These are phyloP conservation scores for Aramus guarauna DNA, from an alignment of 2,113 vertebrate species.

Conservation along the genomic window DNA sequence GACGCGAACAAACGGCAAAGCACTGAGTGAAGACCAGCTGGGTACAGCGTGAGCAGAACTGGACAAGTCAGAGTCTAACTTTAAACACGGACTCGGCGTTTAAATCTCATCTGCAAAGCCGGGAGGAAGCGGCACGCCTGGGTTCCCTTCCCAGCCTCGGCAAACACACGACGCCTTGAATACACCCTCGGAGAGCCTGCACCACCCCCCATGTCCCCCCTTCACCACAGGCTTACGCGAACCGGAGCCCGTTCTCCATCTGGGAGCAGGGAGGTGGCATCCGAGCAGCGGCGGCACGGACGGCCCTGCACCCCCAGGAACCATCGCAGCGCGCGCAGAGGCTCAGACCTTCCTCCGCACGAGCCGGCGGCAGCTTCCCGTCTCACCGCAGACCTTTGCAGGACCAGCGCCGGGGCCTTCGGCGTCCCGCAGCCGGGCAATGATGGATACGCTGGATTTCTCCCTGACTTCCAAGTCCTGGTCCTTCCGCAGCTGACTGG, in stretches of 20 bases:
- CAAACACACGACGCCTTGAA: neutral
- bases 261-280: neutral
- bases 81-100: fast-evolving
- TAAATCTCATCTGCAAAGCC: neutral
- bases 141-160: neutral
- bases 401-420: neutral
- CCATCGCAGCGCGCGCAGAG: fast-evolving
- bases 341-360: neutral
- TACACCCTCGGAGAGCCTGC: fast-evolving
- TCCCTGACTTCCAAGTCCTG: neutral
- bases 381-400: neutral
- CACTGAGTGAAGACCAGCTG: fast-evolving
- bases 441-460: neutral
- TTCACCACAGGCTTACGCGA: neutral
- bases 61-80: neutral
- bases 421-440: neutral
- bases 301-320: fast-evolving
- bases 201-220: fast-evolving
- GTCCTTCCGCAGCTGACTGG: neutral
- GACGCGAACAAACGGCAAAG: neutral
- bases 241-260: neutral
- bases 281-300: neutral
- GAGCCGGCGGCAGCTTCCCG: neutral
- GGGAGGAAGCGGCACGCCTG: fast-evolving
- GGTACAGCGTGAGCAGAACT: neutral